phyloP scores from a whole-genome alignment of 1,140 invertebrate species.

The Bicyclus anynana region DNA sequence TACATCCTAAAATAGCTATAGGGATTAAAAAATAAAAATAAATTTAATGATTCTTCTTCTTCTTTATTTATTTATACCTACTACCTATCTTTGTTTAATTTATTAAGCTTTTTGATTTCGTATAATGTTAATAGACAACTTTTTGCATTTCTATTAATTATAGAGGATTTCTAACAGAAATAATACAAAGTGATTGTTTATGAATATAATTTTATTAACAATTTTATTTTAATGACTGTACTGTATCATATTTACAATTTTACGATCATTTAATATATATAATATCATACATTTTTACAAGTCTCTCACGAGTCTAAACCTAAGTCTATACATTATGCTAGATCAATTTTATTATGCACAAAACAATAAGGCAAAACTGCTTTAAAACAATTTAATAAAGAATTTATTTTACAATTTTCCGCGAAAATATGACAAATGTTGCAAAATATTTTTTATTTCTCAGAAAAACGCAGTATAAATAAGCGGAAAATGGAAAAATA shows the following conservation, averaged over 20 bases:
- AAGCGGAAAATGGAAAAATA: too few relatives aligned
- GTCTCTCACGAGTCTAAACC: slow-evolving; percentile 22
- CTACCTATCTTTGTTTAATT: too few relatives aligned
- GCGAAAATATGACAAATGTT: background rate
- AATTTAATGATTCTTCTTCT: too few relatives aligned
- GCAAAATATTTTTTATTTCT: too few relatives aligned
- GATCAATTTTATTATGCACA: slow-evolving; percentile 17
- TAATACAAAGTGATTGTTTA: slow-evolving; percentile 66
- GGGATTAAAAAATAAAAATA: too few relatives aligned
- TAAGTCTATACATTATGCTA: slow-evolving; percentile 21
- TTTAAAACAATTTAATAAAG: background rate
- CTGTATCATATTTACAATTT: slow-evolving; percentile 74
- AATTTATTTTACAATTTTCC: background rate
- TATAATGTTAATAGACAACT: too few relatives aligned
- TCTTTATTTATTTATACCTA: too few relatives aligned
- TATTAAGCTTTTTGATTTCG: too few relatives aligned
- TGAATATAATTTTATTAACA: slow-evolving; percentile 77
- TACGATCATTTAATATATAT: slow-evolving; percentile 50
- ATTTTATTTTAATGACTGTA: slow-evolving; percentile 75
- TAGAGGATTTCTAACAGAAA: slow-evolving; percentile 26
- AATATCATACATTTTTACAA: slow-evolving; percentile 62
- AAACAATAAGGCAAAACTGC: slow-evolving; percentile 8
- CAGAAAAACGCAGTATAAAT: too few relatives aligned
- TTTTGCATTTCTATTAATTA: too few relatives aligned
- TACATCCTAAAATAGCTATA: too few relatives aligned